Percentiles rank a stretch among this genome's conserved stretches.
phyloP scores from a whole-genome alignment of 2,888 invertebrate species.

The Thymelicus sylvestris region DNA sequence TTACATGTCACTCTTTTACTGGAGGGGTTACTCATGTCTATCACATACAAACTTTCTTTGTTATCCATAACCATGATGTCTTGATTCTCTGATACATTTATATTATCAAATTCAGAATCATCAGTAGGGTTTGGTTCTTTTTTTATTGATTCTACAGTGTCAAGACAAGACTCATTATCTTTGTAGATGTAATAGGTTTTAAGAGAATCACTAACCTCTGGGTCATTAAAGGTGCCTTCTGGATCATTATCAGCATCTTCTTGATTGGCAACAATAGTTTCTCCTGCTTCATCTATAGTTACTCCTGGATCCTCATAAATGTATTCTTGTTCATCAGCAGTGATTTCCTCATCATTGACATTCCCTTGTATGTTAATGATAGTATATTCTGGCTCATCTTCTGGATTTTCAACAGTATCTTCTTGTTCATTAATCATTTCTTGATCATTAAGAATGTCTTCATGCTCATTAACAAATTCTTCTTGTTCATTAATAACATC shows the following conservation, averaged over 20 bases:
- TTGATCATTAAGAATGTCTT: neutral
- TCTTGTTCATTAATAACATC: neutral
- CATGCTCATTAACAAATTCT: neutral
- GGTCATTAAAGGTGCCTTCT: slow-evolving; percentile 21
- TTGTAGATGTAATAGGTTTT: slow-evolving; percentile 2
- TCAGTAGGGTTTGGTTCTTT: neutral
- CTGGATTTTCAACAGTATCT: neutral
- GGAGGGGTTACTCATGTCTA: slow-evolving; percentile 22
- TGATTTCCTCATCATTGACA: slow-evolving; percentile 1
- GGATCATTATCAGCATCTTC: slow-evolving; percentile 4
- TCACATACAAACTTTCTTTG: slow-evolving; percentile 23
- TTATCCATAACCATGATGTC: slow-evolving; percentile 1
- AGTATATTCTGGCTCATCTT: neutral
- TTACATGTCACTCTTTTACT: slow-evolving; percentile 53
- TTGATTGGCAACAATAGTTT: neutral
- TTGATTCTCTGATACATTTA: slow-evolving; percentile 38
- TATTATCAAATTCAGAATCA: slow-evolving; percentile 3
- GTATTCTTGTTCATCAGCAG: neutral
- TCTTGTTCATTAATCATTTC: neutral
- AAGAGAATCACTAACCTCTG: slow-evolving; percentile 11
- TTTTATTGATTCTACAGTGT: neutral
- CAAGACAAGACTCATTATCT: neutral
- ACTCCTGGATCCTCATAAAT: neutral
- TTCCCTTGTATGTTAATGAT: slow-evolving; percentile 6
- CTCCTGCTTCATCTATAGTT: neutral